Evolutionary conservation across 2,797 vertebrate species (phyloP), one percentile per base, ranked within the genome.

Genomic region (Myotis pilosus): DNA sequence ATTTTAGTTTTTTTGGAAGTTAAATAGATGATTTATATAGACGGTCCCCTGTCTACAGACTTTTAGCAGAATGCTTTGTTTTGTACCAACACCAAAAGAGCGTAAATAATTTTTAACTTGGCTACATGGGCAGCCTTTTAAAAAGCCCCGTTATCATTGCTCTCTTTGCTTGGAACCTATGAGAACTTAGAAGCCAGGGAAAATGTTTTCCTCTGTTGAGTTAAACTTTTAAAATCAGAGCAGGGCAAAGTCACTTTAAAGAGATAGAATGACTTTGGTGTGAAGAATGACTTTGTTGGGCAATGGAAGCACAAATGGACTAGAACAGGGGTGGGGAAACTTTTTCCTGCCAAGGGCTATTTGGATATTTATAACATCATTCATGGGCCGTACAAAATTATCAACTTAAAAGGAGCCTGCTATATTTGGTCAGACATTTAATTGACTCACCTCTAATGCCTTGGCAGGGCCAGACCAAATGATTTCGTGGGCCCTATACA

Each of bases 161-260:
- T 82, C 53, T 47, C 55, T 92, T 82, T 72, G 76, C 38, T 44
- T 69, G 8, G 36, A 92, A 85, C 12, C 83, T 64, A 51, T 0
- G 1, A 79, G 62, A 92, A 89, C 76, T 47, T 81, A n/a, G 57
- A 91, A 92, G 66, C 72, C 11, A 62, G 38, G n/a, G 30, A 41
- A 87, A 90, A 49, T n/a, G 3, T 83, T 38, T 49, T 41, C 81
- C 25, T 85, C 60, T 60, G 25, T 8, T 10, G 9, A 66, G 69
- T 74, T 79, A 41, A 92, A 60, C 30, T 88, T 96, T 68, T 60
- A 82, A 96, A 92, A 47, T n/a, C 62, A 66, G 44, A 78, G 64
- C n/a, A 66, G 62, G 30, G 62, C 30, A 66, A 66, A 66, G 30
- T 72, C 33, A 68, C 44, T 62, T 83, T 57, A 64, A 84, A 57